These are phyloP conservation scores for Pyrrhia umbra DNA, from an alignment of 2,888 invertebrate species.

Conservation along the genomic window DNA sequence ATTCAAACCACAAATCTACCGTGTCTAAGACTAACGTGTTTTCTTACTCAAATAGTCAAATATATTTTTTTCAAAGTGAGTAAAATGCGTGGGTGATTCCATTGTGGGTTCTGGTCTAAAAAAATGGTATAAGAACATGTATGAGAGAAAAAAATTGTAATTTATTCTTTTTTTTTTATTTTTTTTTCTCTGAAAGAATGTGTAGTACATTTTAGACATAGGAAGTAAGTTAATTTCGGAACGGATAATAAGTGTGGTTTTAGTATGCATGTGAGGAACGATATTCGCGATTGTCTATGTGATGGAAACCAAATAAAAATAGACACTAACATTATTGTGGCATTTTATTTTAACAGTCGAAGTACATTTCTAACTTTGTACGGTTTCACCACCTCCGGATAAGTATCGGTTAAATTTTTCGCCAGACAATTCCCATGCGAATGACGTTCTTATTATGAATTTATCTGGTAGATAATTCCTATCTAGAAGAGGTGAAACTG, in stretches of 20 bases:
- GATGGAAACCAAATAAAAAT: conserved; percentile 86
- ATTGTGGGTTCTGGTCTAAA: conserved; percentile 50
- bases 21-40: conserved; percentile 44
- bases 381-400: not conserved
- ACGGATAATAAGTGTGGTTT: conserved; percentile 55
- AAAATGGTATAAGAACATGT: conserved; percentile 73
- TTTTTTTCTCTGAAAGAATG: conserved; percentile 58
- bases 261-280: conserved; percentile 64
- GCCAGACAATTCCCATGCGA: not conserved
- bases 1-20: conserved; percentile 27
- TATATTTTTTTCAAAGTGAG: conserved; percentile 28
- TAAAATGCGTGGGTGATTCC: conserved; percentile 44
- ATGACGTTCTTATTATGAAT: not conserved
- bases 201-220: conserved; percentile 59
- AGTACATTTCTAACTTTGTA: not conserved
- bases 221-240: conserved; percentile 66
- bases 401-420: not conserved
- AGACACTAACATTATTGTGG: conserved; percentile 51
- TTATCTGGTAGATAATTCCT: not conserved
- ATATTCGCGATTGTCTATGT: conserved; percentile 69
- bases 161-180: conserved; percentile 69
- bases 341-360: conserved; percentile 39
- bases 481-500: not conserved
- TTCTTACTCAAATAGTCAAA: conserved; percentile 39
- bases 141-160: conserved; percentile 73